A percentile compares a stretch with the other conserved stretches of the same genome.
Conservation (phyloP, 2,113 vertebrate species). For the Phocoena sinus region DNA sequence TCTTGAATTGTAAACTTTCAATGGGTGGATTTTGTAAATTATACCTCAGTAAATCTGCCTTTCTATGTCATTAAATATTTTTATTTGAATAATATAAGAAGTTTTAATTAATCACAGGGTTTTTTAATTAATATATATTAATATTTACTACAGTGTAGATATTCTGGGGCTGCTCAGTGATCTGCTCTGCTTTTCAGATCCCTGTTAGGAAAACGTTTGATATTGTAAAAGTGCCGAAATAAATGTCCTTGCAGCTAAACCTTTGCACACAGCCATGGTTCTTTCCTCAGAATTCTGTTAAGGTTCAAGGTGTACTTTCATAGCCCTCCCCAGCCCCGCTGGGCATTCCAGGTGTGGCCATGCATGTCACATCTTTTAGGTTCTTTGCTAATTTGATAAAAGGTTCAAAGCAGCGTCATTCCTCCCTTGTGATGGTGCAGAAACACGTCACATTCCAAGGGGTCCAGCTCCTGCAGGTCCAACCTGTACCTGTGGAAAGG, state of each 20-base stretch:
- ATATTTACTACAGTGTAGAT: too few relatives aligned
- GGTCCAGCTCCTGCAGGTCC: neutral
- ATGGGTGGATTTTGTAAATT: neutral
- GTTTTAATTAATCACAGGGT: neutral
- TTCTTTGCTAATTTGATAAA: neutral
- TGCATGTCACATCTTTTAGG: neutral
- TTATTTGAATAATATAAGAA: neutral
- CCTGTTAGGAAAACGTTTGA: neutral
- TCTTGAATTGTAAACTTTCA: neutral
- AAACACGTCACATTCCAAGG: neutral
- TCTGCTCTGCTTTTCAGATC: neutral
- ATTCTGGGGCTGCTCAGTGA: neutral
- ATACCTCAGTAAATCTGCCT: neutral
- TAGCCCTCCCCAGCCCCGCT: neutral
- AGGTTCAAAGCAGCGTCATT: neutral
- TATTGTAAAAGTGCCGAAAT: neutral
- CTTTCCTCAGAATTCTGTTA: neutral
- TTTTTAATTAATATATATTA: neutral
- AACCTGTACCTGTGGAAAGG: neutral
- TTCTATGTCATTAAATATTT: neutral
- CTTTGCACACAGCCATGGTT: neutral
- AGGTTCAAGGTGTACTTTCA: neutral
- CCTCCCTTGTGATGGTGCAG: neutral
- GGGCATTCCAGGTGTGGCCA: neutral
- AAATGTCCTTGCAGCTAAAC: neutral